phyloP scores from a whole-genome alignment of 2,113 vertebrate species.

The Onychostoma macrolepis region DNA sequence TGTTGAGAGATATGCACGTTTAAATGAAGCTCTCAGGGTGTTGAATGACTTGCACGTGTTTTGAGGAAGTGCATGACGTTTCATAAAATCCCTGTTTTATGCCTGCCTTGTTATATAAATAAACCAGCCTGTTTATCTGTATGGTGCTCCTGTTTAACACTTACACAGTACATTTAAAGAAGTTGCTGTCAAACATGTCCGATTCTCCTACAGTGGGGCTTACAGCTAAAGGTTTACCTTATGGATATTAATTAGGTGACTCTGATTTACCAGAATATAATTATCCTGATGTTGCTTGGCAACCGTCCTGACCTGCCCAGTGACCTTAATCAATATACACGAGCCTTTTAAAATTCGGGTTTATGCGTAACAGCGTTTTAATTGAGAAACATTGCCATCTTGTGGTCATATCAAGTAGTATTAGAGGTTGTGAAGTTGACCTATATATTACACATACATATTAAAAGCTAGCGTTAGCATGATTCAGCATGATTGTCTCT shows the following conservation, averaged over 20 bases:
- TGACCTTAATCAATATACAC: neutral
- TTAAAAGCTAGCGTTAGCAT: too few species aligned
- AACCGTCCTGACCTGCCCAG: neutral
- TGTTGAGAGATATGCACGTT: neutral
- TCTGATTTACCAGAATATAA: neutral
- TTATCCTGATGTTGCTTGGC: neutral
- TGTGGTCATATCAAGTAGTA: neutral
- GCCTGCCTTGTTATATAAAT: slow-evolving; percentile 38
- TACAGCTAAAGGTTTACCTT: neutral
- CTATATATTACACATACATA: neutral
- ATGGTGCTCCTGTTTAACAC: neutral
- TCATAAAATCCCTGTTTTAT: neutral
- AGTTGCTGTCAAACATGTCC: neutral
- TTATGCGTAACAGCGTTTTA: neutral
- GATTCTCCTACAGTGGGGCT: neutral
- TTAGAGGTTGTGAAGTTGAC: neutral
- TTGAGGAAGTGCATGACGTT: neutral
- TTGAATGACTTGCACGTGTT: neutral
- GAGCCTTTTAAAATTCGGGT: neutral
- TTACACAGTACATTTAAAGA: neutral
- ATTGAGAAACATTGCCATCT: neutral
- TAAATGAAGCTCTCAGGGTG: slow-evolving; percentile 38
- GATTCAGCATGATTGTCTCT: neutral
- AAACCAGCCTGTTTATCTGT: slow-evolving; percentile 38
- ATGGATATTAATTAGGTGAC: neutral